Conservation (phyloP, 2,888 invertebrate species). For the Orthonychiurus folsomi region DNA sequence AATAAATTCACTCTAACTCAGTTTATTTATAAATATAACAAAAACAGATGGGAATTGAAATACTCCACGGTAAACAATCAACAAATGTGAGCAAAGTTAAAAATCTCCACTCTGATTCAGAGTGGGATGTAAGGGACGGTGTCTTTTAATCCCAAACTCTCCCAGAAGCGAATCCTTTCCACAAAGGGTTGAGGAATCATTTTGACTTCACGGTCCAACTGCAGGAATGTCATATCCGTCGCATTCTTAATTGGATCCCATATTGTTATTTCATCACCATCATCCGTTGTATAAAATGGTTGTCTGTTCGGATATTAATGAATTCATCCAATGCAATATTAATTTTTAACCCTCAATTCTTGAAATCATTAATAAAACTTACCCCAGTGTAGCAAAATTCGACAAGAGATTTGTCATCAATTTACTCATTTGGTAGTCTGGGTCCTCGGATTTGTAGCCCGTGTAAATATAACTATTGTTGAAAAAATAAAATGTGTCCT, state of each 20-base stretch:
- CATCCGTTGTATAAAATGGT: slow-evolving; percentile 24
- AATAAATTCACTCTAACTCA: no score
- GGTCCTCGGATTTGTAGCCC: slow-evolving; percentile 25
- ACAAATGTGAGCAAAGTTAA: background rate
- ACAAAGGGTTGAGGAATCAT: slow-evolving; percentile 18
- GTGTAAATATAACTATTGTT: slow-evolving; percentile 20
- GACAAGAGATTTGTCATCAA: slow-evolving; percentile 34
- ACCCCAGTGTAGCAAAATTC: slow-evolving; percentile 33
- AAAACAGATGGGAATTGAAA: background rate
- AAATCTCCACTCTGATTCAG: background rate
- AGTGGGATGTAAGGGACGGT: background rate
- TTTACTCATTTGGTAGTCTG: slow-evolving; percentile 31
- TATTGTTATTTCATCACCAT: slow-evolving; percentile 22
- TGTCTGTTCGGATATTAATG: no score
- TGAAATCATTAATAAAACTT: background rate
- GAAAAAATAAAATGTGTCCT: slow-evolving; percentile 24
- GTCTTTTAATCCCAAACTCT: slow-evolving; percentile 12
- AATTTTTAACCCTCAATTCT: background rate
- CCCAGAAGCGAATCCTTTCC: slow-evolving; percentile 20
- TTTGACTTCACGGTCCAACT: slow-evolving; percentile 17
- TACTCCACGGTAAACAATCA: background rate
- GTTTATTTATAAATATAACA: no score
- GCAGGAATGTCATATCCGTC: slow-evolving; percentile 24
- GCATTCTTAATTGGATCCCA: slow-evolving; percentile 28
- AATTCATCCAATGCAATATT: slow-evolving; percentile 11